phyloP scores from a whole-genome alignment of 2,888 invertebrate species.

The Oligia fasciuncula region DNA sequence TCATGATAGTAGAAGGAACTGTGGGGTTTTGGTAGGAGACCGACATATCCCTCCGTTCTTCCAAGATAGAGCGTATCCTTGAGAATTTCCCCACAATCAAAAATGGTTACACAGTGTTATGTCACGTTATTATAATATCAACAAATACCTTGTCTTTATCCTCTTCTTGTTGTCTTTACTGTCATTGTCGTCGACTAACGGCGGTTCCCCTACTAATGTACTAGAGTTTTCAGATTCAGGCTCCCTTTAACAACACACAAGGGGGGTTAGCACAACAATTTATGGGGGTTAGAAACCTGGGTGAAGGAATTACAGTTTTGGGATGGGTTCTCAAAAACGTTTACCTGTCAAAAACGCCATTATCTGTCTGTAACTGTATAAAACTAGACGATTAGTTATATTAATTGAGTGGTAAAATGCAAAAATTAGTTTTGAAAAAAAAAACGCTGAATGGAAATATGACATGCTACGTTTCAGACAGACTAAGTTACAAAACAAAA shows the following conservation, averaged over 20 bases:
- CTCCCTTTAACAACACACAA: conserved; percentile 73
- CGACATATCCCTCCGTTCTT: not conserved
- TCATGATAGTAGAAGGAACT: not conserved
- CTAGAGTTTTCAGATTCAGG: conserved; percentile 85
- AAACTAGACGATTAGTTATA: not conserved
- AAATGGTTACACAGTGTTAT: not conserved
- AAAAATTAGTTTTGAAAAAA: not conserved
- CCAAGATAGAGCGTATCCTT: not conserved
- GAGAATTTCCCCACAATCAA: not conserved
- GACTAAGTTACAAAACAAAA: not conserved
- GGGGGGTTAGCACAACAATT: conserved; percentile 31
- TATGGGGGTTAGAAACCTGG: conserved; percentile 20
- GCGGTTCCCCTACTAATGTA: conserved; percentile 85
- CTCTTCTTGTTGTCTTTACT: conserved; percentile 81
- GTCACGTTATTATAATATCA: not conserved
- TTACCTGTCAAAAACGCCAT: not conserved
- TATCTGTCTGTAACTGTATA: not conserved
- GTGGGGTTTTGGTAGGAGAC: too few species aligned
- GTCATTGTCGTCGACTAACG: conserved; percentile 80
- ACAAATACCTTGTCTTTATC: conserved; percentile 83
- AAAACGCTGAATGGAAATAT: not conserved
- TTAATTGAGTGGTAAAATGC: not conserved
- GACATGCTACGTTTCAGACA: not conserved
- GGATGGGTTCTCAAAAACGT: not conserved
- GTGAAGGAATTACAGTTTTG: not conserved